Evolutionary conservation across 1,140 invertebrate genomes (phyloP).

Genomic region (Uloborus diversus): DNA sequence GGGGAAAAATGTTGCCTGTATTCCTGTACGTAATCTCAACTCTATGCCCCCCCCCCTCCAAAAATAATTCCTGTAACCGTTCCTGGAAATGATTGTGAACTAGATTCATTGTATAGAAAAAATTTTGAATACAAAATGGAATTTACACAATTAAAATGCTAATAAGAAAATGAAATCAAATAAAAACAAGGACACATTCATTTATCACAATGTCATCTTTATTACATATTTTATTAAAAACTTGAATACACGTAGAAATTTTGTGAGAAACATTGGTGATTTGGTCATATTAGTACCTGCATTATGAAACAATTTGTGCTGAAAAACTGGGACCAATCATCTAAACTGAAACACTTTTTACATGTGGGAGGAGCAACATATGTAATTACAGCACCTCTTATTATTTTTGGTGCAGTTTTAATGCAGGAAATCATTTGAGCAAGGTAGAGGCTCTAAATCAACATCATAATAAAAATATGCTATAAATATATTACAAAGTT

Average conservation of each 20-base stretch:
- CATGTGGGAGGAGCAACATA: conserved; percentile 43
- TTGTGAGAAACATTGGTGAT: conserved; percentile 55
- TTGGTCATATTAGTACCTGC: conserved; percentile 51
- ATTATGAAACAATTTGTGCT: conserved; percentile 55
- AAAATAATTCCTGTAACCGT: too few relatives aligned
- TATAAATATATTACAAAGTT: conserved; percentile 59
- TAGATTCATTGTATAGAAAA: too few relatives aligned
- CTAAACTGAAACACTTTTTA: conserved; percentile 49
- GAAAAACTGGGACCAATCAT: conserved; percentile 51
- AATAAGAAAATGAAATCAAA: too few relatives aligned
- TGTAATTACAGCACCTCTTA: conserved; percentile 44
- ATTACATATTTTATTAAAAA: conserved; percentile 56
- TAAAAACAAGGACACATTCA: too few relatives aligned
- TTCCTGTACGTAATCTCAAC: too few relatives aligned
- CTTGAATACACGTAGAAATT: conserved; percentile 56
- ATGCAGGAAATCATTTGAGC: conserved; percentile 55
- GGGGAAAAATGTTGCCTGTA: too few relatives aligned
- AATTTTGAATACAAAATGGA: too few relatives aligned
- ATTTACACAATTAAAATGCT: too few relatives aligned
- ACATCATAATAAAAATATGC: conserved; percentile 59
- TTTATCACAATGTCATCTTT: conserved; percentile 30
- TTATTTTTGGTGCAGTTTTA: conserved; percentile 34
- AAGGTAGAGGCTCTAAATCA: conserved; percentile 56
- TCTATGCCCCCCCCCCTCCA: too few relatives aligned
- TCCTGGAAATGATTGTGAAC: too few relatives aligned